Percentiles rank a stretch among this genome's conserved stretches.
These are phyloP conservation scores for Archivesica marissinica DNA, from an alignment of 1,140 invertebrate genomes.

Conservation along the genomic window DNA sequence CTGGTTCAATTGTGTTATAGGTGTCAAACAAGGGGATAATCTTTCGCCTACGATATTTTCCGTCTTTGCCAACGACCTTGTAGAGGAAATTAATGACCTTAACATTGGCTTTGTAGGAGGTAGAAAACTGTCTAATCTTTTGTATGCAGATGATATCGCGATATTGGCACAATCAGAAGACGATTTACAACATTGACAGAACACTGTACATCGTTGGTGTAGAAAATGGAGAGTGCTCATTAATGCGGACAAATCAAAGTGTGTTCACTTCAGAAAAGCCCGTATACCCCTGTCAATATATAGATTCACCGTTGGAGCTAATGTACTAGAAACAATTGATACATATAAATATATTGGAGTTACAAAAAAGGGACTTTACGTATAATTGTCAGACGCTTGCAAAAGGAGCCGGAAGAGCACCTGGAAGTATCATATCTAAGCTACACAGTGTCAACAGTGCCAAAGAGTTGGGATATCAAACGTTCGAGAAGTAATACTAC, in stretches of 20 bases:
- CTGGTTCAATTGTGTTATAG: constrained; percentile 6
- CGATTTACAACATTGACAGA: constrained; percentile 24
- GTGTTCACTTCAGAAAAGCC: constrained; percentile 38
- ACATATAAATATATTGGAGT: constrained; percentile 54
- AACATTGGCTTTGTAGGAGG: constrained; percentile 4
- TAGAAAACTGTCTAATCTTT: neutral
- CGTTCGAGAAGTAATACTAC: constrained; percentile 20
- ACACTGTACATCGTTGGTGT: constrained; percentile 38
- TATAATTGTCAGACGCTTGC: neutral
- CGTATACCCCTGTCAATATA: neutral
- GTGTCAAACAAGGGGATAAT: constrained; percentile 38
- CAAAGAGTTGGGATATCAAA: constrained; percentile 33
- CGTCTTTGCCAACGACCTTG: constrained; percentile 28
- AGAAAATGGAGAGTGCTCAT: constrained; percentile 50
- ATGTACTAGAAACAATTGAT: constrained; percentile 23
- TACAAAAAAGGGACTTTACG: constrained; percentile 28
- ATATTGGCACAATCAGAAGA: constrained; percentile 34
- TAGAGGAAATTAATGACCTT: neutral
- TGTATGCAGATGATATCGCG: constrained; percentile 58
- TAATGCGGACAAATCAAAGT: constrained; percentile 50
- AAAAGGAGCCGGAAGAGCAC: constrained; percentile 11
- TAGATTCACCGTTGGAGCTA: constrained; percentile 20
- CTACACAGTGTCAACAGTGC: neutral
- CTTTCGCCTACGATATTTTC: constrained; percentile 51
- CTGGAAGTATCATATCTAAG: constrained; percentile 30